These are phyloP conservation scores for Xiphorhynchus elegans DNA, from an alignment of 2,113 vertebrate species.

Conservation along the genomic window DNA sequence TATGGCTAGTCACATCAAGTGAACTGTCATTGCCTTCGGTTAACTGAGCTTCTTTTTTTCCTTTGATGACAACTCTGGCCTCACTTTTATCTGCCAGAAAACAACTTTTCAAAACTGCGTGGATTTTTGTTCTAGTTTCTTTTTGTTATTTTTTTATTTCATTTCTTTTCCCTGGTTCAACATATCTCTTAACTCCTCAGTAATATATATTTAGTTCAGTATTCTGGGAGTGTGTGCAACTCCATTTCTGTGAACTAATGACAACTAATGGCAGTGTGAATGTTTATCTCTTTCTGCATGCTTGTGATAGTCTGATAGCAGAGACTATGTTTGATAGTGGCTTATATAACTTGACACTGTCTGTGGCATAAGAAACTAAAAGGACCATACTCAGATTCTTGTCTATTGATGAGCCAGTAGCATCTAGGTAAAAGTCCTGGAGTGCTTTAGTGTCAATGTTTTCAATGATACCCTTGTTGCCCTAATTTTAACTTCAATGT, in stretches of 20 bases:
- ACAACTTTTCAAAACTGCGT: background rate
- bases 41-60: background rate
- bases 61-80: background rate
- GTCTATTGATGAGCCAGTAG: background rate
- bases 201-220: background rate
- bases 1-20: background rate
- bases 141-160: background rate
- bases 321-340: background rate
- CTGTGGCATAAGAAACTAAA: background rate
- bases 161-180: background rate
- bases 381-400: background rate
- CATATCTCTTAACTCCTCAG: background rate
- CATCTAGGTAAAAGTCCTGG: background rate
- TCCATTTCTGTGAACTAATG: background rate
- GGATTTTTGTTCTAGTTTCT: background rate
- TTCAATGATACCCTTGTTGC: background rate
- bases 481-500: background rate
- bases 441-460: background rate
- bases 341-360: background rate
- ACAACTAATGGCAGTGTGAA: background rate
- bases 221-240: background rate
- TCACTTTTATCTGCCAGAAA: background rate
- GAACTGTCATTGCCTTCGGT: background rate
- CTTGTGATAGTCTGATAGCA: background rate
- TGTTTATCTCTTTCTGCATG: background rate